Percentiles rank a stretch among this genome's conserved stretches.
phyloP scores from a whole-genome alignment of 2,888 invertebrate species.

The Phyto melanocephala region DNA sequence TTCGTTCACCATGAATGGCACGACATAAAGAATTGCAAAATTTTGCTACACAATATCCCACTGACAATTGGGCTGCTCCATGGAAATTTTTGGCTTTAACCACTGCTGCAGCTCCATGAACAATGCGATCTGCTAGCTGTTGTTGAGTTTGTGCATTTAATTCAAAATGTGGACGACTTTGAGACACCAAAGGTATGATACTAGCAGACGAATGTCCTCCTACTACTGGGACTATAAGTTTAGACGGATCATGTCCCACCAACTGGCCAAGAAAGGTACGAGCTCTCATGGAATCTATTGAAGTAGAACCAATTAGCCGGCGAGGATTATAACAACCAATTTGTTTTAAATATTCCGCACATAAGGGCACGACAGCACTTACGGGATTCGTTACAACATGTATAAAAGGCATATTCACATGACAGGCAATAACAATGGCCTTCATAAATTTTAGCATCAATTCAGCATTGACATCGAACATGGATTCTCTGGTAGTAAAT shows the following conservation, averaged over 20 bases:
- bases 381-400: constrained; percentile 98
- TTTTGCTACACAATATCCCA: constrained; percentile 96
- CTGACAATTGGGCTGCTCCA: constrained; percentile 98
- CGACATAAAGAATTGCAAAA: constrained; percentile 89
- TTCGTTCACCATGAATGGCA: constrained; percentile 81
- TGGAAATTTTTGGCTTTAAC: constrained; percentile 95
- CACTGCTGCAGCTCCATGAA: constrained; percentile 97
- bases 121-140: constrained; percentile 83
- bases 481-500: constrained; percentile 96
- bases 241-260: constrained; percentile 89
- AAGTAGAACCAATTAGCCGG: constrained; percentile 95
- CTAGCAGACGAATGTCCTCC: constrained; percentile 99
- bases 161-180: constrained; percentile 88
- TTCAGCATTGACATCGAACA: constrained; percentile 96
- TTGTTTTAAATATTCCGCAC: constrained; percentile 90
- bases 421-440: constrained; percentile 87
- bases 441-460: constrained; percentile 91
- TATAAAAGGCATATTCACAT: constrained; percentile 87
- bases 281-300: constrained; percentile 95
- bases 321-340: constrained; percentile 90
- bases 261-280: constrained; percentile 88
- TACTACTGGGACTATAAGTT: constrained; percentile 92
- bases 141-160: constrained; percentile 79
- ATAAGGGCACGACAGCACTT: constrained; percentile 97
- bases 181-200: constrained; percentile 97